Percentiles rank a stretch among this genome's conserved stretches.
phyloP scores from a whole-genome alignment of 2,888 invertebrate genomes.

The Anagyrus pseudococci region DNA sequence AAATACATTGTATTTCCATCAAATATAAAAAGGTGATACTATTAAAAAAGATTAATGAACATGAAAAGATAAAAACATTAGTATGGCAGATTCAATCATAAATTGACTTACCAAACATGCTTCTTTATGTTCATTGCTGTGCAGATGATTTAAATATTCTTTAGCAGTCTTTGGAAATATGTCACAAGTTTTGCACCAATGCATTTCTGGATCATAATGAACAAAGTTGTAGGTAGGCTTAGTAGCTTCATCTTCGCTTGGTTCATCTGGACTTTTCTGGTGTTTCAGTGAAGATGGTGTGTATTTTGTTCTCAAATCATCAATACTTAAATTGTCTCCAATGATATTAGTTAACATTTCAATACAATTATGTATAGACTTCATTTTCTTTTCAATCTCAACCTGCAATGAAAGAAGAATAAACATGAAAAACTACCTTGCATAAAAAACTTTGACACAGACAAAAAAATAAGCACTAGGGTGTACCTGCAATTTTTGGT shows the following conservation, averaged over 20 bases:
- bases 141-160: conserved; percentile 84
- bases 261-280: conserved; percentile 49
- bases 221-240: conserved; percentile 75
- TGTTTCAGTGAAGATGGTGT: conserved; percentile 52
- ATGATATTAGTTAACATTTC: conserved; percentile 88
- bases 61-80: not conserved
- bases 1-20: not conserved
- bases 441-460: not conserved
- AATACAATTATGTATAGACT: conserved; percentile 85
- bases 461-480: conserved; percentile 3
- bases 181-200: conserved; percentile 88
- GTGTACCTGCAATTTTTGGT: conserved; percentile 83
- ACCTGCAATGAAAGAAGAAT: conserved; percentile 63
- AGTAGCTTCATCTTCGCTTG: conserved; percentile 48
- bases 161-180: conserved; percentile 87
- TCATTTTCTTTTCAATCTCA: conserved; percentile 80
- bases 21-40: not conserved
- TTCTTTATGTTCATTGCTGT: conserved; percentile 78
- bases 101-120: conserved; percentile 55
- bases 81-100: too few relatives aligned
- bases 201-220: conserved; percentile 88
- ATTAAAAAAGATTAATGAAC: not conserved
- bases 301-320: conserved; percentile 58
- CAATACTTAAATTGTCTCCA: conserved; percentile 70
- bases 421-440: not conserved